These are phyloP conservation scores for Bicyclus anynana DNA, from an alignment of 1,140 invertebrate genomes.

Conservation along the genomic window DNA sequence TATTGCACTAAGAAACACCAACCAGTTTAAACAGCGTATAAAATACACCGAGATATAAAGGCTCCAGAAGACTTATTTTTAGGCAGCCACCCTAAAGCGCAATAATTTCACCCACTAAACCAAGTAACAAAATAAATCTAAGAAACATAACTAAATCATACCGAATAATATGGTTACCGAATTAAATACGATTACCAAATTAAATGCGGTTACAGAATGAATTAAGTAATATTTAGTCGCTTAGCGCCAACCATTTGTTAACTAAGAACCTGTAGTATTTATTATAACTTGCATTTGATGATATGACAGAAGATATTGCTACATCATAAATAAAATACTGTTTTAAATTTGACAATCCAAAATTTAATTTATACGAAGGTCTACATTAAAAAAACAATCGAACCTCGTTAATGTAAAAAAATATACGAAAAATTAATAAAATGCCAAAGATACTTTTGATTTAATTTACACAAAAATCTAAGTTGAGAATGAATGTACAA, in stretches of 20 bases:
- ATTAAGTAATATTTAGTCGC: conserved; percentile 56
- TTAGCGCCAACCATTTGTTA: conserved; percentile 43
- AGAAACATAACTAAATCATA: conserved; percentile 55
- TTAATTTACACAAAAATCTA: no score
- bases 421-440: no score
- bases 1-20: no score
- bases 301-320: conserved; percentile 17
- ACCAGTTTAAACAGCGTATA: no score
- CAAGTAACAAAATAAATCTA: conserved; percentile 55
- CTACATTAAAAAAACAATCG: no score
- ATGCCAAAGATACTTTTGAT: no score
- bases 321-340: neutral
- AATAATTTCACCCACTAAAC: conserved; percentile 23
- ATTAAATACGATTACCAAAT: neutral
- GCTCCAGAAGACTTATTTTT: no score
- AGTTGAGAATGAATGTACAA: no score
- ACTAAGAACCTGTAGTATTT: conserved; percentile 1
- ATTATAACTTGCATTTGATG: conserved; percentile 15
- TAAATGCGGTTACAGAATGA: conserved; percentile 4
- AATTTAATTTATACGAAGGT: no score
- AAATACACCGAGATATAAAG: no score
- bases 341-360: no score
- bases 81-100: conserved; percentile 12
- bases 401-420: no score
- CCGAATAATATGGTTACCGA: conserved; percentile 46